Conservation (phyloP, 2,888 invertebrate species). For the Ctenicera cuprea region DNA sequence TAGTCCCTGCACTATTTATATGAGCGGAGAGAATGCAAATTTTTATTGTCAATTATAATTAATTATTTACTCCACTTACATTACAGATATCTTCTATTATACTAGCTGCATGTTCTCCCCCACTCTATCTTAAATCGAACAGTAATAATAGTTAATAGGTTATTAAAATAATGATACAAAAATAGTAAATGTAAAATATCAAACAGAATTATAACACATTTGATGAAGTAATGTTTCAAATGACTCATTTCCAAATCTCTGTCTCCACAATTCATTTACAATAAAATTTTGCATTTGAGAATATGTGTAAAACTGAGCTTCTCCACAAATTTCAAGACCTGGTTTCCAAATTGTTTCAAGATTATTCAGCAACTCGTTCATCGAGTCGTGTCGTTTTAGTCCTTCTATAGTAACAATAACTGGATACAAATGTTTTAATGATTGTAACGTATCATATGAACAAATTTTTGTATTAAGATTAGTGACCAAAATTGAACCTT, state of each 20-base stretch:
- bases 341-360: constrained; percentile 80
- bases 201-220: constrained; percentile 52
- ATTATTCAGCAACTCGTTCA: constrained; percentile 66
- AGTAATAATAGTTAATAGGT: too few species aligned
- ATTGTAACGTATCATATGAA: constrained; percentile 58
- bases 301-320: constrained; percentile 71
- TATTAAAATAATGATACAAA: neutral
- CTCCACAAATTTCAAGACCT: constrained; percentile 77
- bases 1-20: too few species aligned
- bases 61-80: too few species aligned
- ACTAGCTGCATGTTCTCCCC: too few species aligned
- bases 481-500: constrained; percentile 69
- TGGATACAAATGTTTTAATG: constrained; percentile 58
- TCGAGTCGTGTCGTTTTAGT: constrained; percentile 59
- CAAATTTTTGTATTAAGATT: constrained; percentile 62
- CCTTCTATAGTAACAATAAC: constrained; percentile 60
- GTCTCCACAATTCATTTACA: constrained; percentile 69
- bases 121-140: too few species aligned
- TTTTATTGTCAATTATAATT: too few species aligned
- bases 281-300: constrained; percentile 65
- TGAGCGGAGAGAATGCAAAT: too few species aligned
- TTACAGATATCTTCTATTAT: too few species aligned
- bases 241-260: constrained; percentile 59
- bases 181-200: neutral
- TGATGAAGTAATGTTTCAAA: constrained; percentile 61